Evolutionary conservation across 2,888 invertebrate species (phyloP), one percentile per base, ranked within the genome.

Genomic region (Agrilus mali): DNA sequence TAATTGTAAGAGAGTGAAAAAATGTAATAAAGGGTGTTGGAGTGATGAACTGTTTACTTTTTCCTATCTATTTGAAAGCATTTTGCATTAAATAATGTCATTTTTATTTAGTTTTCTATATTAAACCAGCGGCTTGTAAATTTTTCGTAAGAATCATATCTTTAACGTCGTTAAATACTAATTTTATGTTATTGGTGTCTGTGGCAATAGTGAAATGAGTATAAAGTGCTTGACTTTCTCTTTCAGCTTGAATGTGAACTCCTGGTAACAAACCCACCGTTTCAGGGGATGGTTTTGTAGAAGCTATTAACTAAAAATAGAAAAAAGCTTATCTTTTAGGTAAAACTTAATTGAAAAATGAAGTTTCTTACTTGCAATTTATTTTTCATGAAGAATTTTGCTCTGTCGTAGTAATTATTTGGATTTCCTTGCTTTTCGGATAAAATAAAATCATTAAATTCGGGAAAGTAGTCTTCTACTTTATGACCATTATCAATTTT

Each of bases 181-280:
- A 75, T 22, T 76, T 72, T 8, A 85, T 78, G 59, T 84, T 85
- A 53, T 79, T 74, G 0, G 84, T 85, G 58, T 84, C 82, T 0
- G 84, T 84, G 6, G 85, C 85, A 0, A 78, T 75, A 1, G 85
- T 86, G 58, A 75, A 82, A 60, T 86, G 85, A 60, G 79, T 79
- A 60, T 79, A 85, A 50, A 80, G 78, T 52, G 79, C 75, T 4
- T 80, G 47, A 4, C 48, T 41, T 38, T 45, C 20, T 7, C 37
- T 27, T 8, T 42, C 15, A 17, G 34, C 32, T 32, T 32, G 31
- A 1, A 69, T 57, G 20, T 66, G 59, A 37, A 60, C 60, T 7
- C 67, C 66, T 34, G 63, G 64, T 49, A 69, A 57, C 17, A 41
- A 15, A 42, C 60, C 58, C 2, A 64, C 63, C 36, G 59, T 53